These are phyloP conservation scores for Pomacea maculata DNA, from an alignment of 1,140 invertebrate genomes.

Conservation along the genomic window DNA sequence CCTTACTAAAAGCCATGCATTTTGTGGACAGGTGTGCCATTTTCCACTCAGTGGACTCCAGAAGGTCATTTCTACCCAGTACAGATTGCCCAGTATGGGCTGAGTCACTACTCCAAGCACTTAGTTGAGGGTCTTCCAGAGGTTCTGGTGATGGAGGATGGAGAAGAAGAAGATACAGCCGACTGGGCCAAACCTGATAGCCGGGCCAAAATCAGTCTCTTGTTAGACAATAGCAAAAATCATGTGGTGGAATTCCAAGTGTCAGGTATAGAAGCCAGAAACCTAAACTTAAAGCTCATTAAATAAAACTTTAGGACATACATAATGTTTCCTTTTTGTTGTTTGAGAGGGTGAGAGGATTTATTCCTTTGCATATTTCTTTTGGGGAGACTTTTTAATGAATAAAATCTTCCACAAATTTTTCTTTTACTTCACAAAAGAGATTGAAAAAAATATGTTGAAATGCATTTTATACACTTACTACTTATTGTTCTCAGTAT, in stretches of 20 bases:
- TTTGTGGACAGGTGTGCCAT: constrained; percentile 77
- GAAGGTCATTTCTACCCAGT: constrained; percentile 96
- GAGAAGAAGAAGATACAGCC: constrained; percentile 61
- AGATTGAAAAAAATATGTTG: no score
- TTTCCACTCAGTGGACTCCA: constrained; percentile 93
- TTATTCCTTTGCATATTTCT: no score
- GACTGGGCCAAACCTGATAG: constrained; percentile 48
- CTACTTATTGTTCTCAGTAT: no score
- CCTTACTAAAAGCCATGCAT: background rate
- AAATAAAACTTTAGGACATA: no score
- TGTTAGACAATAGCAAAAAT: constrained; percentile 34
- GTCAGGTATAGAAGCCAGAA: constrained; percentile 42
- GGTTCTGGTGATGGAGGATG: constrained; percentile 72
- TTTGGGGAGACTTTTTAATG: no score
- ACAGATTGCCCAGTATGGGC: constrained; percentile 97
- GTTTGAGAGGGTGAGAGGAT: no score
- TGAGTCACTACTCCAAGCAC: constrained; percentile 97
- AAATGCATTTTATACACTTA: no score
- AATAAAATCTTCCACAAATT: no score
- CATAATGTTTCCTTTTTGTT: no score
- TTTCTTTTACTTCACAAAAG: no score
- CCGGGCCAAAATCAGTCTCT: constrained; percentile 33
- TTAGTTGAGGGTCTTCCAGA: constrained; percentile 47
- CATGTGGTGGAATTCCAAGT: constrained; percentile 55
- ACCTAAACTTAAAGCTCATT: no score